Evolutionary conservation across 2,113 vertebrate species (phyloP).

Genomic region (Lanius ludovicianus): DNA sequence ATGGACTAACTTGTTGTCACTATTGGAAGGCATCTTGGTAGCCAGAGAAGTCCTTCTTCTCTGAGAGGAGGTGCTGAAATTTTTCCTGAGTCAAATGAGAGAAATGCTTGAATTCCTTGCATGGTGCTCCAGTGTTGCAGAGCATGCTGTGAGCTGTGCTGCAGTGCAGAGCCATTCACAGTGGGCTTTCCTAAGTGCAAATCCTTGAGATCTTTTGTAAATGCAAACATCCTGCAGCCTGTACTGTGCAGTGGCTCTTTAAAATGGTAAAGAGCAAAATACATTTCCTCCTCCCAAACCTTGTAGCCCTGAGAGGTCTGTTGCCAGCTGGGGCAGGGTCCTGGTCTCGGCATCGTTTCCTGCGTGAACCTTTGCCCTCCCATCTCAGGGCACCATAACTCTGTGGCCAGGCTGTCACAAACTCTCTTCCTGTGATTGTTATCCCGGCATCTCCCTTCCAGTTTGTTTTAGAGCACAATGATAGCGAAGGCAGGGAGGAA

Average conservation of each 20-base stretch:
- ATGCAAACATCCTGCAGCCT: background rate
- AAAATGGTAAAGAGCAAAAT: background rate
- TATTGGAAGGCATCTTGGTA: background rate
- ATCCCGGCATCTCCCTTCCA: conserved; percentile 8
- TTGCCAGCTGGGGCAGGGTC: background rate
- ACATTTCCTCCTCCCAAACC: background rate
- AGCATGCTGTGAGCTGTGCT: background rate
- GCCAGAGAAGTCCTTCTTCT: background rate
- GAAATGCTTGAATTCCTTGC: background rate
- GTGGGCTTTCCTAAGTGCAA: background rate
- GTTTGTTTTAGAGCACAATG: conserved; percentile 12
- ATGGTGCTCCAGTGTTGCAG: background rate
- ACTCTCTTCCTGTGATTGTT: conserved; percentile 48
- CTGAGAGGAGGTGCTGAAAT: background rate
- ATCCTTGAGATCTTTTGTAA: background rate
- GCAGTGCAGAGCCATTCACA: background rate
- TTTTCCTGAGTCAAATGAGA: accelerated
- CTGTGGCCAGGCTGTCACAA: background rate
- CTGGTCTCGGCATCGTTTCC: background rate
- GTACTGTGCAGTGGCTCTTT: background rate
- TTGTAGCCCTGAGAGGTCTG: background rate
- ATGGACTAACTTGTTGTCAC: background rate
- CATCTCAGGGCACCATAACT: background rate
- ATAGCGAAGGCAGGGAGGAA: conserved; percentile 16
- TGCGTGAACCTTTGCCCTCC: conserved; percentile 15